A percentile compares a stretch with the other conserved stretches of the same genome.
phyloP scores from a whole-genome alignment of 2,888 invertebrate genomes.

The Caradrina clavipalpis region DNA sequence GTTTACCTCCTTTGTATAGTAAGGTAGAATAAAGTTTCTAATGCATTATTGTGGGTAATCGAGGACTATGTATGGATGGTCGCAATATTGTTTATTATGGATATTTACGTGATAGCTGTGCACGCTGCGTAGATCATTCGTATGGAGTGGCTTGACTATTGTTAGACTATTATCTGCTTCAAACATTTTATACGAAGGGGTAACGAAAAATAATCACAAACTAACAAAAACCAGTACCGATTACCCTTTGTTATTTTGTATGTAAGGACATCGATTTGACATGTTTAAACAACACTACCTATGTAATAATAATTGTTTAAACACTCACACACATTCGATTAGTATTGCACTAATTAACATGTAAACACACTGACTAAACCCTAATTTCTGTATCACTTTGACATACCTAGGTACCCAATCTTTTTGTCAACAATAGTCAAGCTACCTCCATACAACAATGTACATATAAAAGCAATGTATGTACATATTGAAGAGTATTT shows the following conservation, averaged over 20 bases:
- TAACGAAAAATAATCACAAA: constrained; percentile 8
- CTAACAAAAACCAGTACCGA: not conserved
- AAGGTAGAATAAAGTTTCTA: constrained; percentile 78
- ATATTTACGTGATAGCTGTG: constrained; percentile 70
- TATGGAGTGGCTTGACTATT: constrained; percentile 66
- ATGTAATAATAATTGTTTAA: constrained; percentile 2
- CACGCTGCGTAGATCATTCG: constrained; percentile 70
- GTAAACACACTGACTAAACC: not conserved
- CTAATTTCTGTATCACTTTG: not conserved
- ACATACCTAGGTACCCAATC: not conserved
- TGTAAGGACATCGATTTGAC: constrained; percentile 40
- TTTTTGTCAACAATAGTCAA: constrained; percentile 59
- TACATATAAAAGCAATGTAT: constrained; percentile 77
- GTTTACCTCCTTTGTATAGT: constrained; percentile 86
- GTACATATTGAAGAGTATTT: constrained; percentile 79
- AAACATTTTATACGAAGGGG: constrained; percentile 11
- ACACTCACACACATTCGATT: not conserved
- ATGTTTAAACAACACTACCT: constrained; percentile 19
- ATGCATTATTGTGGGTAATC: constrained; percentile 79
- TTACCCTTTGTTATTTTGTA: constrained; percentile 34
- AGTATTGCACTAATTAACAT: constrained; percentile 23
- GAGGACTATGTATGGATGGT: constrained; percentile 67
- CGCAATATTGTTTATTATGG: constrained; percentile 65
- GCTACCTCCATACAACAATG: constrained; percentile 67
- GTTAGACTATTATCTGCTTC: constrained; percentile 8